Conservation (phyloP, 2,797 vertebrate species). For the Chelmon rostratus region DNA sequence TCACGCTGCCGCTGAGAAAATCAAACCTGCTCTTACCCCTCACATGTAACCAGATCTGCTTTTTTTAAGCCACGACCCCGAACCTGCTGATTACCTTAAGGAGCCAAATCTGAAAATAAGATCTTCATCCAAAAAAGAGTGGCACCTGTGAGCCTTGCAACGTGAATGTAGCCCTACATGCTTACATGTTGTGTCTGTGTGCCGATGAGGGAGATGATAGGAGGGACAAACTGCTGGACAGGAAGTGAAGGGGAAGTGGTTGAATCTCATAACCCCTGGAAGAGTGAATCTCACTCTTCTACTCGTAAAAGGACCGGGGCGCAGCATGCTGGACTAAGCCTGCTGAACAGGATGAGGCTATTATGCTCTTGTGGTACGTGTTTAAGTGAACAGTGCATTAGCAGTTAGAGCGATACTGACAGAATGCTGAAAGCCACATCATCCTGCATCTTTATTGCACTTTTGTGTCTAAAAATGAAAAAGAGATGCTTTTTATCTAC, state of each 20-base stretch:
- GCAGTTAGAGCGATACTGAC: conserved; percentile 12
- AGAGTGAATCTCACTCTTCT: conserved; percentile 6
- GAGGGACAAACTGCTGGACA: conserved; percentile 18
- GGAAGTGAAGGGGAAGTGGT: background rate
- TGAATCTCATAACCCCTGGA: conserved; percentile 31
- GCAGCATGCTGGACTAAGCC: background rate
- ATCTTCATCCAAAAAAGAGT: background rate
- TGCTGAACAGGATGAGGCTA: background rate
- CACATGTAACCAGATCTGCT: background rate
- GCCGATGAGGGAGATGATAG: background rate
- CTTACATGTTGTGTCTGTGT: conserved; percentile 9
- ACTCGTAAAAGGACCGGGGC: background rate
- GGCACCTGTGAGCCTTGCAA: background rate
- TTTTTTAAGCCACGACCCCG: background rate
- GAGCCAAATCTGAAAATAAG: background rate
- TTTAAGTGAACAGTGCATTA: conserved; percentile 17
- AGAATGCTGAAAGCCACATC: conserved; percentile 13
- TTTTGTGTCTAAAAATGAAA: conserved; percentile 5
- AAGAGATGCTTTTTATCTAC: background rate
- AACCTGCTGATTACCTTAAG: background rate
- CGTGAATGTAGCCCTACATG: conserved; percentile 34
- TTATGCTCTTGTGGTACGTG: background rate
- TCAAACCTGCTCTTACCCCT: background rate
- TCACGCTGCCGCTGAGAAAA: conserved; percentile 39
- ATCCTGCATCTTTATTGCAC: background rate